Evolutionary conservation across 2,888 invertebrate genomes (phyloP), one percentile per base, ranked within the genome.

Genomic region (Autographa gamma): DNA sequence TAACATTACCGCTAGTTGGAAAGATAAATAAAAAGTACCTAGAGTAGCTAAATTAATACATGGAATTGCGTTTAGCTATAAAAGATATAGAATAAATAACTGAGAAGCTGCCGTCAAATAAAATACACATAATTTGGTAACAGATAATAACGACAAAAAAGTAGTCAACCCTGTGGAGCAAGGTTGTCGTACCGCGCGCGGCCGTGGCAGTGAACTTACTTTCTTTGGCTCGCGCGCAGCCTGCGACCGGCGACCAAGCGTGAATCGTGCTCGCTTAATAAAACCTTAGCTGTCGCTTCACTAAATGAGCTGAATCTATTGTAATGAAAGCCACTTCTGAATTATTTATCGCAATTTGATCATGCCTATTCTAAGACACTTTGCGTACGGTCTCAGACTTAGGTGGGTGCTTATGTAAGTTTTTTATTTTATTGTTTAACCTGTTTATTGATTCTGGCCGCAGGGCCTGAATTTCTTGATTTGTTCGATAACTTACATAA

Each of bases 141-240:
- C 48, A 19, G 43, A 60, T 59, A 63, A 61, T 63, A 48, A 48
- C 32, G 52, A 63, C 70, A 75, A 71, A 76, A 67, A 79, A 81
- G 76, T 59, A 68, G 80, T 72, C 83, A 85, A 76, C 85, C 84
- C 85, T 83, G 69, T 62, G 66, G 71, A 77, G 88, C 93, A 93
- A 94, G 94, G 94, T 93, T 93, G 95, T 93, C 94, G 94, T 91
- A 89, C 90, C 89, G 88, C 86, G 89, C 86, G 77, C 86, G 94
- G 88, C 95, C 95, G 91, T 95, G 95, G 93, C 95, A 95, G 91
- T 95, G 95, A 95, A 95, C 95, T 95, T 95, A 85, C 93, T 94
- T 95, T 94, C 94, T 95, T 94, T 93, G 89, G 85, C 80, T 80
- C 71, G 79, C 79, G 81, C 83, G 79, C 81, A 85, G 86, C 85